Percentiles rank a stretch among this genome's conserved stretches.
Conservation (phyloP, 2,797 vertebrate genomes). For the Nyctalus aviator region DNA sequence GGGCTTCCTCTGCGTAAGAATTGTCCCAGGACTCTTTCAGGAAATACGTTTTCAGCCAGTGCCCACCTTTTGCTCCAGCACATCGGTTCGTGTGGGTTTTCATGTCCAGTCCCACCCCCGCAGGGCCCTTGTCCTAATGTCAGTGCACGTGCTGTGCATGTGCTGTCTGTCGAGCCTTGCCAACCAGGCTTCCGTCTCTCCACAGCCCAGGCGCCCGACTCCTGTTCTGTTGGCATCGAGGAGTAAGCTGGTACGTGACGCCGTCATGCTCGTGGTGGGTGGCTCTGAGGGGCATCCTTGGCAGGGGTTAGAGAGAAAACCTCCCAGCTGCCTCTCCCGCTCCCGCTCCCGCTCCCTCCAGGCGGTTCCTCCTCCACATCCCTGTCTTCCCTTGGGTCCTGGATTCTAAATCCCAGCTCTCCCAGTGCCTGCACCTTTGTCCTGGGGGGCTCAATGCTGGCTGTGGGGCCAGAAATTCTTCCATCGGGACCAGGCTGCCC, state of each 20-base stretch:
- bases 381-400: not conserved
- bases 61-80: not conserved
- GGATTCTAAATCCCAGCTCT: not conserved
- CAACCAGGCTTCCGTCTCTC: slow-evolving; percentile 88
- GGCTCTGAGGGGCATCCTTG: not conserved
- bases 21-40: not conserved
- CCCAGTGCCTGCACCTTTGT: not conserved
- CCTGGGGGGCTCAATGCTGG: not conserved
- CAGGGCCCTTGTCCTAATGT: not conserved
- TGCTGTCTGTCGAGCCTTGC: slow-evolving; percentile 69
- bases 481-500: fast-evolving
- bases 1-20: fast-evolving
- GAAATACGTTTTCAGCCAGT: not conserved
- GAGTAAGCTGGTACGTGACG: slow-evolving; percentile 95
- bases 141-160: not conserved
- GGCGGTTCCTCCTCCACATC: not conserved
- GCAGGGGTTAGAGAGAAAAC: not conserved
- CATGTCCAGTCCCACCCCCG: not conserved
- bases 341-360: not conserved
- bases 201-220: slow-evolving; percentile 95
- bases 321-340: not conserved
- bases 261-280: not conserved
- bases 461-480: not conserved
- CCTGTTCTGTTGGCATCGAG: slow-evolving; percentile 97
- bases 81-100: not conserved